These are phyloP conservation scores for Musca domestica DNA, from an alignment of 1,140 invertebrate genomes.

Conservation along the genomic window DNA sequence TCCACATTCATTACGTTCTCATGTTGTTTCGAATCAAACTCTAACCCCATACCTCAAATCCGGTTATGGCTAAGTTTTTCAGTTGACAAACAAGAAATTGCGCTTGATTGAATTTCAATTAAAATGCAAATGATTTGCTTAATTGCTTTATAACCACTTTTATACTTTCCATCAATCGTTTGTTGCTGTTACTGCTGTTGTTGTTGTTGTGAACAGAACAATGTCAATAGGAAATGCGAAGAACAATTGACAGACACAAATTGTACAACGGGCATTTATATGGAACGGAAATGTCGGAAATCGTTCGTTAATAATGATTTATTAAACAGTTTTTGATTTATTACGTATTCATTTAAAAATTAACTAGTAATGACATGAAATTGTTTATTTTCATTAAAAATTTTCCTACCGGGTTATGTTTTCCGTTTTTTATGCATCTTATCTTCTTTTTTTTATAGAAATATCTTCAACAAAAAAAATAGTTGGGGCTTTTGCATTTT, in stretches of 20 bases:
- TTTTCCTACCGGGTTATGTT: not conserved
- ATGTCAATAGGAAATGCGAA: conserved; percentile 11
- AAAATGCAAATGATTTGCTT: conserved; percentile 27
- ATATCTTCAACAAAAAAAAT: no score
- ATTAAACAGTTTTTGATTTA: not conserved
- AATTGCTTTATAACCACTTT: conserved; percentile 21
- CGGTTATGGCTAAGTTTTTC: conserved; percentile 2
- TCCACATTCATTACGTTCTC: not conserved
- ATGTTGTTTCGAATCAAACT: not conserved
- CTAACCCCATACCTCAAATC: not conserved
- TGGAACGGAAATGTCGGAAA: not conserved
- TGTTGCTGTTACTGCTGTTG: not conserved
- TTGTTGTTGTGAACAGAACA: not conserved
- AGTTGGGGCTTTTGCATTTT: no score
- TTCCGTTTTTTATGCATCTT: not conserved
- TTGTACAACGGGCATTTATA: not conserved
- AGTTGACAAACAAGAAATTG: conserved; percentile 22
- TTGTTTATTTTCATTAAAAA: no score
- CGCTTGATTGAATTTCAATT: conserved; percentile 30
- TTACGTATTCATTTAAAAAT: no score
- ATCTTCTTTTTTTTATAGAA: not conserved
- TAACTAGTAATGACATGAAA: no score
- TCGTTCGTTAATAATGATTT: not conserved
- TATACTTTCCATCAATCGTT: conserved; percentile 3
- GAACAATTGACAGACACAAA: not conserved